Conservation (phyloP, 2,797 vertebrate species). For the Tarsius wallacei region DNA sequence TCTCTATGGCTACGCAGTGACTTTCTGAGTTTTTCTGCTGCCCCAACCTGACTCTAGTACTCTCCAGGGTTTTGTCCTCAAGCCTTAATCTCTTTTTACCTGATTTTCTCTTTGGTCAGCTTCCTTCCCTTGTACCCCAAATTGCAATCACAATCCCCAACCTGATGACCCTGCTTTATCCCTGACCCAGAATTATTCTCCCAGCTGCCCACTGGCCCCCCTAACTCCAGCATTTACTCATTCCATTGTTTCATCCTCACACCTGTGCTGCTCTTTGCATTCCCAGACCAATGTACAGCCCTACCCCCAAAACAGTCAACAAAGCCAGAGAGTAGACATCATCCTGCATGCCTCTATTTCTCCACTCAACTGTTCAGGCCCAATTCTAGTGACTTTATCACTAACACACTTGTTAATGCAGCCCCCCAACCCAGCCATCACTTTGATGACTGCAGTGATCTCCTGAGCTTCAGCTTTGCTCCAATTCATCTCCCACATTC, state of each 20-base stretch:
- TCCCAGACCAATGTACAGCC: no score
- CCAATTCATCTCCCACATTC: neutral
- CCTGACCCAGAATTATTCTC: neutral
- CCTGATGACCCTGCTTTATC: neutral
- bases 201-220: neutral
- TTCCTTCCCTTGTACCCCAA: neutral
- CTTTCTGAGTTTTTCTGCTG: neutral
- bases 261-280: neutral
- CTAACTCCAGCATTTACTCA: no score
- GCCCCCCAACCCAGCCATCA: neutral
- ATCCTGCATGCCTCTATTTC: neutral
- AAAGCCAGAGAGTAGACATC: neutral
- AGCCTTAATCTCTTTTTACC: neutral
- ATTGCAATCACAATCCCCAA: neutral
- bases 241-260: neutral
- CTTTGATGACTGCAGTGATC: neutral
- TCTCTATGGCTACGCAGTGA: neutral
- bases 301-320: neutral
- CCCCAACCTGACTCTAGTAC: neutral
- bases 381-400: neutral
- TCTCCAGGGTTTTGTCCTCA: neutral
- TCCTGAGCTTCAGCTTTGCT: neutral
- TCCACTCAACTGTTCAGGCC: neutral
- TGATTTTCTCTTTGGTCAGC: neutral
- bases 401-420: neutral